Conservation (phyloP, 2,113 vertebrate genomes). For the Ginglymostoma cirratum region DNA sequence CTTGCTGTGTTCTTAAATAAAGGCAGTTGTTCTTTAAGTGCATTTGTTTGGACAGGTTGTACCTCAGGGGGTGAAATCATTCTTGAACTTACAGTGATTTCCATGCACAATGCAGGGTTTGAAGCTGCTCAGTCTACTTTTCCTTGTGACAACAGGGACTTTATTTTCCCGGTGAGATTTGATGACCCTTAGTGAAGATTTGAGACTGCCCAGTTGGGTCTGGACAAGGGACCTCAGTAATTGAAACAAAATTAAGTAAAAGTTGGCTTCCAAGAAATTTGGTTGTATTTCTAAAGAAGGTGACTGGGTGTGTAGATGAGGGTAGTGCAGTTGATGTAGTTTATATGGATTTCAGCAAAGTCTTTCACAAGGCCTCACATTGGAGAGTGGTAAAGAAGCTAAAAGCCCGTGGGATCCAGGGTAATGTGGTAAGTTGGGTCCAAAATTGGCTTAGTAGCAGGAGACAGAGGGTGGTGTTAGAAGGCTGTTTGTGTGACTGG, state of each 20-base stretch:
- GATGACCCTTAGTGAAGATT: neutral
- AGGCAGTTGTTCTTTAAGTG: neutral
- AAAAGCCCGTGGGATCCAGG: too few relatives aligned
- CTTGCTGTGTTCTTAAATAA: neutral
- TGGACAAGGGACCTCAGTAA: neutral
- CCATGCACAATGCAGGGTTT: neutral
- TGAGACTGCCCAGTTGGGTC: neutral
- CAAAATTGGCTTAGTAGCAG: too few relatives aligned
- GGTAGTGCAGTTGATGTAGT: too few relatives aligned
- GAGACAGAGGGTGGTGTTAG: too few relatives aligned
- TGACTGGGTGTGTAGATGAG: too few relatives aligned
- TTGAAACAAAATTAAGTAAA: neutral
- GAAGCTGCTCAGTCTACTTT: neutral
- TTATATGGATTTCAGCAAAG: too few relatives aligned
- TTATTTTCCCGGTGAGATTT: neutral
- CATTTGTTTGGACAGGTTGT: constrained; percentile 20
- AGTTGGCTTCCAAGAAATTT: neutral
- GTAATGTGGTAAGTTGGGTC: too few relatives aligned
- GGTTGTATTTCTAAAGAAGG: too few relatives aligned
- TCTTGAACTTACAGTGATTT: neutral
- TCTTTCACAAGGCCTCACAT: too few relatives aligned
- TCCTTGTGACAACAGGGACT: neutral
- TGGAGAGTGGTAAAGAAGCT: too few relatives aligned
- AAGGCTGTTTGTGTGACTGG: too few relatives aligned
- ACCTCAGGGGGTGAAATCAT: neutral